Evolutionary conservation across 64 coral and sea anemone genomes (phyloP), one percentile per base, ranked within the genome.

Genomic region (Stichodactyla mertensii): DNA sequence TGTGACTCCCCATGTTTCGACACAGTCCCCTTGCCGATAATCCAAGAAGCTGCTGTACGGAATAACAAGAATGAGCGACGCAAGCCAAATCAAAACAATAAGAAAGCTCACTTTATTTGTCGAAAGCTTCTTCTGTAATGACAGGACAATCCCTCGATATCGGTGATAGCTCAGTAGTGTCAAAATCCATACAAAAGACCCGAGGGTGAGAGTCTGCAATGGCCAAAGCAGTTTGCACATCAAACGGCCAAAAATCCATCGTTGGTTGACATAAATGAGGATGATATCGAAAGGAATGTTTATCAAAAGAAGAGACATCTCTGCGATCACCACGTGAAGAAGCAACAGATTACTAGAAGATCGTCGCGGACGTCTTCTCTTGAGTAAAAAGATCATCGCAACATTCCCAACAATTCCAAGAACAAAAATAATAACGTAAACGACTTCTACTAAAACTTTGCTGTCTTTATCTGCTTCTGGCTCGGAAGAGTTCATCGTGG

Each of bases 181-280:
- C 0, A 95, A 54, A 1, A 89, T 95, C 83, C 90, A 87, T 18
- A 95, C 93, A 15, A 95, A 80, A 2, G 88, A 86, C 0, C 93
- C 90, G 19, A 92, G 87, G 0, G 93, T 87, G 10, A 91, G 52
- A 8, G 93, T 95, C 56, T 95, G 93, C 51, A 95, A 53, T 4
- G 93, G 93, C 89, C 93, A 92, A 19, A 95, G 51, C 19, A 92
- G 22, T 83, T 92, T 91, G 53, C 93, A 95, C 87, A 95, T 77
- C 2, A 89, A 19, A 14, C 77, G 20, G 9, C 93, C 93, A 80
- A 95, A 95, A 60, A 92, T 22, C 93, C 93, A 95, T 16, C 54
- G 13, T 4, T 77, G 59, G 55, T 60, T 55, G 55, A 71, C 64
- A 19, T 89, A 77, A 5, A 92, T 58, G 36, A 83, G 69, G n/a